Evolutionary conservation across 2,113 vertebrate species (phyloP).

Genomic region (Arvicanthis niloticus): DNA sequence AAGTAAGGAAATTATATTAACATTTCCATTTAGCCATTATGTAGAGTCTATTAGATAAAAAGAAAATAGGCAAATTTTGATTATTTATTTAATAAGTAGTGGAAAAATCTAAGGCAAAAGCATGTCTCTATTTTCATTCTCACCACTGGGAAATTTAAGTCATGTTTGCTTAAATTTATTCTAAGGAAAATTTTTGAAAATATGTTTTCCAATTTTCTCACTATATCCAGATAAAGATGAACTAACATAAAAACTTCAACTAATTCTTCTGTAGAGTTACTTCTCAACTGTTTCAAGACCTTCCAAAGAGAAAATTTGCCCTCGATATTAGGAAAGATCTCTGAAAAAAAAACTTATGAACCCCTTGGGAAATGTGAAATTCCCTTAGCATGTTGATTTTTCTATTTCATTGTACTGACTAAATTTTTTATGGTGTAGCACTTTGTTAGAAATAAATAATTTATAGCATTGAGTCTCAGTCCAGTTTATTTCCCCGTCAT

Average conservation of each 20-base stretch:
- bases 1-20: slow-evolving; percentile 50
- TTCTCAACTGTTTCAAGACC: background rate
- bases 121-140: slow-evolving; percentile 62
- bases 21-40: slow-evolving; percentile 46
- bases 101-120: slow-evolving; percentile 20
- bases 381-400: background rate
- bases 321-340: background rate
- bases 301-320: slow-evolving; percentile 53
- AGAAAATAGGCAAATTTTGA: slow-evolving; percentile 63
- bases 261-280: slow-evolving; percentile 66
- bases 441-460: slow-evolving; percentile 62
- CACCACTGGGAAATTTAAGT: slow-evolving; percentile 69
- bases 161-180: slow-evolving; percentile 75
- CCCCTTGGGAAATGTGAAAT: slow-evolving; percentile 13
- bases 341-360: slow-evolving; percentile 49
- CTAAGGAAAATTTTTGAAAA: slow-evolving; percentile 70
- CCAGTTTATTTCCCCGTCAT: background rate
- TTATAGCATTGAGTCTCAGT: background rate
- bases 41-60: slow-evolving; percentile 58
- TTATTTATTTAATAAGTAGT: slow-evolving; percentile 68
- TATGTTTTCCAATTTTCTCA: slow-evolving; percentile 67
- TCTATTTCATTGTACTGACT: background rate
- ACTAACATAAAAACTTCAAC: slow-evolving; percentile 53
- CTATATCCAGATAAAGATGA: slow-evolving; percentile 71
- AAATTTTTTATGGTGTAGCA: background rate